Conservation (phyloP, 92 coral and sea anemone species). For the Scolanthus callimorphus region DNA sequence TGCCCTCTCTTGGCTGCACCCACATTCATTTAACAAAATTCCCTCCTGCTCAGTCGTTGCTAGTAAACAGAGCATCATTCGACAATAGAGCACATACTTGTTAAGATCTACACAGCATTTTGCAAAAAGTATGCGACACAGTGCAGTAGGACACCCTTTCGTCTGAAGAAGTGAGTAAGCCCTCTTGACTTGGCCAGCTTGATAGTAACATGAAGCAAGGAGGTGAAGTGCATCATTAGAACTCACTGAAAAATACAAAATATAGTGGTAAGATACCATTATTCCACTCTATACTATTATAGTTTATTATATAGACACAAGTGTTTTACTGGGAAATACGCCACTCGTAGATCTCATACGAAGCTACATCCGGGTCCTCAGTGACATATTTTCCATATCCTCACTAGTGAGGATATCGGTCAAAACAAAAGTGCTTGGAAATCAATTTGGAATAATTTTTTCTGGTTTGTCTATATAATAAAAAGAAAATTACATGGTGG, state of each 20-base stretch:
- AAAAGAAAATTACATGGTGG: too few relatives aligned
- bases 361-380: too few relatives aligned
- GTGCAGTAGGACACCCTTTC: conserved; percentile 85
- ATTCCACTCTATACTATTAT: neutral
- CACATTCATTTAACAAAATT: too few relatives aligned
- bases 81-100: conserved; percentile 59
- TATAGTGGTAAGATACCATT: neutral
- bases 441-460: too few relatives aligned
- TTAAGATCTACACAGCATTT: conserved; percentile 91
- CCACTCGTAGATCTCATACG: neutral
- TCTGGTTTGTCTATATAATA: too few relatives aligned
- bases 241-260: conserved; percentile 48
- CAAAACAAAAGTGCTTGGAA: too few relatives aligned
- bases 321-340: too few relatives aligned
- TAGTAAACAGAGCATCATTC: neutral
- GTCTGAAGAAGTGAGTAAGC: conserved; percentile 80
- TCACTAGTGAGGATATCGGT: too few relatives aligned
- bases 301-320: too few relatives aligned
- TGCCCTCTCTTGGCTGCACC: too few relatives aligned
- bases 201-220: conserved; percentile 89
- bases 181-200: conserved; percentile 82
- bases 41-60: too few relatives aligned
- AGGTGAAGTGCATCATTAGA: conserved; percentile 92
- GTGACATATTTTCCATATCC: too few relatives aligned
- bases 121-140: conserved; percentile 92